Conservation (phyloP, 2,797 vertebrate genomes). For the Propithecus deckenii region DNA sequence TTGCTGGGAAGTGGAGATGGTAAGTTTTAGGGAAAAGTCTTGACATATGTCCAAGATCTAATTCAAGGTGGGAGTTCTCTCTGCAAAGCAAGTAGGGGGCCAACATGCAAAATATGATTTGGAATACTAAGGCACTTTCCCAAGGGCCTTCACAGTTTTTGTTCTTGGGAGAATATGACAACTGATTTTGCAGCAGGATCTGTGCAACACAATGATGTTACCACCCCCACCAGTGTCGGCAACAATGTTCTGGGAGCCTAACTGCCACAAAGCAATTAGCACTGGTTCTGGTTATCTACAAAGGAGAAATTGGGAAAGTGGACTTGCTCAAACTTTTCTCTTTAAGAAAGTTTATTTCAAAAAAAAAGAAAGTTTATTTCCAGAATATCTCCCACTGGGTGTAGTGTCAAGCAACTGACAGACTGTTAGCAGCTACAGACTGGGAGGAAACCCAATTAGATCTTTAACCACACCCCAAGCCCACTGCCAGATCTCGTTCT, state of each 20-base stretch:
- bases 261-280: not conserved
- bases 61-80: not conserved
- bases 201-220: not conserved
- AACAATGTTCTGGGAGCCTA: not conserved
- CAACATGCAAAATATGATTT: not conserved
- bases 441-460: not conserved
- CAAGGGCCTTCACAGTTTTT: not conserved
- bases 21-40: not conserved
- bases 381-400: not conserved
- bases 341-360: conserved; percentile 12
- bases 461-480: conserved; percentile 6
- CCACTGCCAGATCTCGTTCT: not conserved
- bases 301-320: not conserved
- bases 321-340: conserved; percentile 10
- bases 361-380: conserved; percentile 8
- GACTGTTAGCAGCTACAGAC: not conserved
- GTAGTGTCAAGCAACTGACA: not conserved
- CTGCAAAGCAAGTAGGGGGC: not conserved
- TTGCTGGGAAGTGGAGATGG: not conserved
- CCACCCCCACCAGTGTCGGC: not conserved
- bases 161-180: not conserved
- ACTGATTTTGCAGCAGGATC: not conserved
- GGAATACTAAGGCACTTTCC: not conserved
- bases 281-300: conserved; percentile 36
- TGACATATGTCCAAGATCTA: not conserved